Percentiles rank a stretch among this genome's conserved stretches.
These are phyloP conservation scores for Todiramphus chloris DNA, from an alignment of 2,113 vertebrate species.

Conservation along the genomic window DNA sequence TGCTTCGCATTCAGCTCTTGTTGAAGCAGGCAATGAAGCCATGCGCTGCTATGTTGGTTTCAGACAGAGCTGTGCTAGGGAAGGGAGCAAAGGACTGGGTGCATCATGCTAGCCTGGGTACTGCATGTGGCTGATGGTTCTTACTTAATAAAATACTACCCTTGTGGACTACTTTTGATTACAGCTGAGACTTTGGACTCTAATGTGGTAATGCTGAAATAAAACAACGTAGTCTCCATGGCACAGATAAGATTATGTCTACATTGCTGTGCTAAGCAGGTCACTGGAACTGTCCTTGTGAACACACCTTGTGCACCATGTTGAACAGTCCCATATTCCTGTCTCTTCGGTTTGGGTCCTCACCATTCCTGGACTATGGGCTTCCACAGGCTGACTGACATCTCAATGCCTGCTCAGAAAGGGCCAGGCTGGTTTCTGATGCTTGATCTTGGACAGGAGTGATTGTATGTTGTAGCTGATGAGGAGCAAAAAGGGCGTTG, in stretches of 20 bases:
- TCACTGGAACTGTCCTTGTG: not conserved
- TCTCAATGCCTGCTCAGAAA: not conserved
- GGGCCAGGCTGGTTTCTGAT: not conserved
- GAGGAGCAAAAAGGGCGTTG: not conserved
- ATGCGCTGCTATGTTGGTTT: not conserved
- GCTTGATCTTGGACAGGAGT: not conserved
- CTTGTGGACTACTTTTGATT: not conserved
- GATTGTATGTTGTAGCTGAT: too few relatives aligned
- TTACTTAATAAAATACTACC: not conserved
- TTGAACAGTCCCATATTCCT: not conserved
- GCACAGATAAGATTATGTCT: not conserved
- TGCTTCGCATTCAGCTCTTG: not conserved
- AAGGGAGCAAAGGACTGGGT: not conserved
- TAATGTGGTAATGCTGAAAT: not conserved
- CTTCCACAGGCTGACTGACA: not conserved
- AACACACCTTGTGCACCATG: accelerated
- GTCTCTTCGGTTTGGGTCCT: accelerated
- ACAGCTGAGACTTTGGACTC: not conserved
- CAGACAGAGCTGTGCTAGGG: not conserved
- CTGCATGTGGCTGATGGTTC: accelerated
- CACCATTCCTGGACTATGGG: not conserved
- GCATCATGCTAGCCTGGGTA: accelerated
- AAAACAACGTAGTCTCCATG: not conserved
- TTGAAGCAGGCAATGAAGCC: not conserved
- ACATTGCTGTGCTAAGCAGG: not conserved